Base-by-base conservation (phyloP, 2,113 vertebrate species). In the Bubo blakistoni region DNA sequence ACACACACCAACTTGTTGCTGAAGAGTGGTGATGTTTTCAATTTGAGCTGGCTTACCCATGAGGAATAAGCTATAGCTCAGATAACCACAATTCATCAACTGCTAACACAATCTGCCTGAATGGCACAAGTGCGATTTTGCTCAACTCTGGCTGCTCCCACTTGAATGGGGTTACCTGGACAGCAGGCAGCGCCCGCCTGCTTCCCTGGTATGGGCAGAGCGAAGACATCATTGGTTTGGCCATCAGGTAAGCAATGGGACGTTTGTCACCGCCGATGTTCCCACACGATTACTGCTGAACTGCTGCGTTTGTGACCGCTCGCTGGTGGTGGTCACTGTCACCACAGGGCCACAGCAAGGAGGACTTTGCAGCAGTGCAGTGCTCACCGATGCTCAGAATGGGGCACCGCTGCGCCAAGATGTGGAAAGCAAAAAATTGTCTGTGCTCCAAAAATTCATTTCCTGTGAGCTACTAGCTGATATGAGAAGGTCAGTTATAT, bases 51-150 rank as follows among this genome's bases (percentile, higher is more conserved):
- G 54, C 93, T 88, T 92, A 82, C 74, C 85, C 94, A 58, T 18
- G 78, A 96, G 84, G 27, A 94, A 72, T 88, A 96, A 88, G 71
- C 87, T 95, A 76, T 94, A 96, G 93, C 81, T 90, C 66, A 96
- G 96, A 93, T 94, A 95, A 94, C 87, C 94, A 88, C 96, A 95
- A 73, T 87, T 91, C 81, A 88, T 88, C 94, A 82, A 9, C 84
- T 90, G 74, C 85, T 93, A 76, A 88, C 74, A 36, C n/a, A 6
- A 19, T 51, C 84, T 90, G 73, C 78, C 52, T 20, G n/a, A 81
- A 29, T 1, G 13, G 58, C 78, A 77, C 73, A 36, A 90, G 90
- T 13, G 36, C 9, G 3, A 29, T 82, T 89, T 58, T 71, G 21
- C 49, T 85, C 21, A 16, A 0, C 30, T 49, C 27, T 12, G 70